Evolutionary conservation across 2,888 invertebrate species (phyloP).

Genomic region (Cephus pygmeus): DNA sequence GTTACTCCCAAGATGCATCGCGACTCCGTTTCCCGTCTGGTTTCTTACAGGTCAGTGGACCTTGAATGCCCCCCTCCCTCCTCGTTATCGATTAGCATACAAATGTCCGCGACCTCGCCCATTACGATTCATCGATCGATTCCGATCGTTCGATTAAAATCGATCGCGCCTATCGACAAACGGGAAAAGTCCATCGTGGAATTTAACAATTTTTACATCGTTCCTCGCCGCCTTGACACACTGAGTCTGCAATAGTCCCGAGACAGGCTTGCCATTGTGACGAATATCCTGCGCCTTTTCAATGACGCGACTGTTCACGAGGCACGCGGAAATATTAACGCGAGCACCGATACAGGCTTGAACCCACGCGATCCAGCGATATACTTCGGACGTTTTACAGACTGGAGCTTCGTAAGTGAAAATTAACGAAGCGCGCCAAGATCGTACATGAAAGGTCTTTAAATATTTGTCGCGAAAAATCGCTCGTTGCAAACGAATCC

Average conservation of each 20-base stretch:
- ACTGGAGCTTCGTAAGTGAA: no score
- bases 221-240: slow-evolving; percentile 2
- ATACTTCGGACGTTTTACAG: neutral
- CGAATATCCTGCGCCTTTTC: neutral
- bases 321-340: neutral
- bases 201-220: neutral
- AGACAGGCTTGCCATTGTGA: slow-evolving; percentile 1
- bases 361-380: neutral
- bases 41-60: no score
- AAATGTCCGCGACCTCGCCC: neutral
- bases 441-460: no score
- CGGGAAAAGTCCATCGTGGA: neutral
- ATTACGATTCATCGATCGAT: neutral
- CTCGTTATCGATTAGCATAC: neutral
- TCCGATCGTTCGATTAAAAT: neutral
- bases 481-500: no score
- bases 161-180: neutral
- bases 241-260: neutral
- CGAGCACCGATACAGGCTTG: neutral
- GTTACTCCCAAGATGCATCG: no score
- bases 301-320: slow-evolving; percentile 1
- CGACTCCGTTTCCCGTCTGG: no score
- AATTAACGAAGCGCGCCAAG: no score
- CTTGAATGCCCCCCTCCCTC: neutral
- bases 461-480: no score